Conservation (phyloP, 2,113 vertebrate species). For the Callaeas wilsoni region DNA sequence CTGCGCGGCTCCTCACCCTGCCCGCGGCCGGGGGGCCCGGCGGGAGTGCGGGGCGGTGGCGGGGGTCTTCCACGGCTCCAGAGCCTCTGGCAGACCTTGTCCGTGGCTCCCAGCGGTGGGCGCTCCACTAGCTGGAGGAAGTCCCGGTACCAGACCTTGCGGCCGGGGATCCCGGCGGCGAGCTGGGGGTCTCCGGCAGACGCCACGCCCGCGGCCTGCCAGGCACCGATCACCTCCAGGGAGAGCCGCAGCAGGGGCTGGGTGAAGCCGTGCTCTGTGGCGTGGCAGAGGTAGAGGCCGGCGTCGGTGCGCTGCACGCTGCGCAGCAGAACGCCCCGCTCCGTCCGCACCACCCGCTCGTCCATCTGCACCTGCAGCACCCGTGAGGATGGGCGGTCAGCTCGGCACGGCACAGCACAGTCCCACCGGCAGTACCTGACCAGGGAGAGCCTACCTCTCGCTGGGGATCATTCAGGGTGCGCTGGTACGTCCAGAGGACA, state of each 20-base stretch:
- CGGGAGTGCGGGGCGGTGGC: background rate
- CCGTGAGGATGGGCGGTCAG: rapidly evolving
- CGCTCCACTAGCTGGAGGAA: conserved; percentile 94
- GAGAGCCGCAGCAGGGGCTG: conserved; percentile 85
- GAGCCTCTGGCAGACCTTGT: conserved; percentile 86
- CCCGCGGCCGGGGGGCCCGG: conserved; percentile 74
- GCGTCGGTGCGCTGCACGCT: conserved; percentile 78
- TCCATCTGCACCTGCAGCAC: conserved; percentile 77
- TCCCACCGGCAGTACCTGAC: rapidly evolving
- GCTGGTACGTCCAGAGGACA: conserved; percentile 90
- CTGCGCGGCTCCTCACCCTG: conserved; percentile 79
- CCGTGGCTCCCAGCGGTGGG: conserved; percentile 78
- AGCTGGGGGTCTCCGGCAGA: conserved; percentile 19
- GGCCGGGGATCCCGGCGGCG: conserved; percentile 45
- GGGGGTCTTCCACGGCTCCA: conserved; percentile 76
- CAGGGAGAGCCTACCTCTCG: conserved; percentile 75
- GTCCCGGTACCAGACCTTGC: conserved; percentile 92
- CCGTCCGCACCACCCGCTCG: conserved; percentile 77
- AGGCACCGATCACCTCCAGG: conserved; percentile 80
- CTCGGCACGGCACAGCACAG: rapidly evolving
- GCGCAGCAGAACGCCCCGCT: conserved; percentile 85
- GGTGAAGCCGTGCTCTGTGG: conserved; percentile 90
- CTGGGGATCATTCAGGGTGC: conserved; percentile 64
- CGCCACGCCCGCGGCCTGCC: conserved; percentile 58
- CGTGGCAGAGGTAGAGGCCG: conserved; percentile 84